Evolutionary conservation across 1,140 invertebrate species (phyloP), one percentile per base, ranked within the genome.

Genomic region (Chironomus striatipennis): DNA sequence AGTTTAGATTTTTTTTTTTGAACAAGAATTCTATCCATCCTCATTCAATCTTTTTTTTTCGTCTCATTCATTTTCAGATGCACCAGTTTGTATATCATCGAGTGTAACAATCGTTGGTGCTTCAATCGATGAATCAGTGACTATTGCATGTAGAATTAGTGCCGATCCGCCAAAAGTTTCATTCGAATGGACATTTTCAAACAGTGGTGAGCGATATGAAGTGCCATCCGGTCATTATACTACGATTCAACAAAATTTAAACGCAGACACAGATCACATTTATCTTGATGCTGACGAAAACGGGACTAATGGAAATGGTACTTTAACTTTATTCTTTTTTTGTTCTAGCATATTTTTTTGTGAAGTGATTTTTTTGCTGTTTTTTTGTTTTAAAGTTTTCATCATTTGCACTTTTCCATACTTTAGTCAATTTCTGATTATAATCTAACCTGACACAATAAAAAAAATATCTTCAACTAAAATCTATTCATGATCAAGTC

Each of bases 171-270:
- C 85, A 70, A 92, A 94, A 78, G 90, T 94, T 34, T 89, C 88
- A 72, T 95, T 96, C 80, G 86, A 91, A 73, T 96, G 93, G 93
- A 91, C 93, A 77, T 94, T 95, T 83, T 95, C 94, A 79, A 93
- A 92, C 80, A 94, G 92, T 77, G 91, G 91, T 0, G 91, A 93
- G 80, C 92, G 90, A 79, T 89, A 93, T 75, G 90, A 93, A 79
- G 90, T 93, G 0, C 88, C 90, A 1, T 89, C 91, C 6, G 87
- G 81, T 20, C 81, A 82, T 75, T 82, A 82, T 77, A 80, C 81
- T n/a, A 82, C 81, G 64, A 80, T 82, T 76, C 81, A 82, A 76
- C 80, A 82, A 24, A 79, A 79, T n/a, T 57, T n/a, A 21, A 81
- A 79, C 34, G 79, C 80, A 76, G 73, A 42, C 18, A 79, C 10